phyloP scores from a whole-genome alignment of 2,888 invertebrate species.

The Caenorhabditis sp. region DNA sequence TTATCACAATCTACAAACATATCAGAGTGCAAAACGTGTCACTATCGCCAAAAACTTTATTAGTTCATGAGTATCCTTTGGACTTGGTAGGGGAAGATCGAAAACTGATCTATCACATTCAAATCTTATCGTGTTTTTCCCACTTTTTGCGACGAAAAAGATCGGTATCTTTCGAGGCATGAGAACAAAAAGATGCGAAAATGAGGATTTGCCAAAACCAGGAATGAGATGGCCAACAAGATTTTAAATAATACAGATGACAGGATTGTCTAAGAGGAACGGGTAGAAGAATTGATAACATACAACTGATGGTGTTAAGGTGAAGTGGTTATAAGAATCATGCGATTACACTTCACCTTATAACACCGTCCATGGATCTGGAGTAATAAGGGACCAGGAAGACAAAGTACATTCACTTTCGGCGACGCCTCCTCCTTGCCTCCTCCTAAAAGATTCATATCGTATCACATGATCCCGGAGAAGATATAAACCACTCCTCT shows the following conservation, averaged over 20 bases:
- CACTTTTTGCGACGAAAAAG: slow-evolving; percentile 15
- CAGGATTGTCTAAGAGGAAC: no score
- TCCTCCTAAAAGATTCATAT: slow-evolving; percentile 35
- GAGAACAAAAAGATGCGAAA: slow-evolving; percentile 29
- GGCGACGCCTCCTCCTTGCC: not conserved
- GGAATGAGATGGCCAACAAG: slow-evolving; percentile 6
- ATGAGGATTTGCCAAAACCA: not conserved
- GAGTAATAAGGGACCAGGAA: not conserved
- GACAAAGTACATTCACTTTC: slow-evolving; percentile 7
- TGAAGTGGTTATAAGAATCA: not conserved
- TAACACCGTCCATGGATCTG: not conserved
- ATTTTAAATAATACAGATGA: slow-evolving; percentile 1
- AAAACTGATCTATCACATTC: slow-evolving; percentile 60
- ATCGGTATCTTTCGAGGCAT: slow-evolving; percentile 24
- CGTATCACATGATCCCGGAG: slow-evolving; percentile 54
- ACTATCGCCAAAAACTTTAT: slow-evolving; percentile 12
- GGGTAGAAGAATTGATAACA: not conserved
- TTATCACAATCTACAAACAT: slow-evolving; percentile 20
- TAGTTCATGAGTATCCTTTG: slow-evolving; percentile 22
- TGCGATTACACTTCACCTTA: no score
- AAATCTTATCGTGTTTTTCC: slow-evolving; percentile 30
- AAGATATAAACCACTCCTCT: slow-evolving; percentile 14
- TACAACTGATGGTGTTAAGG: not conserved
- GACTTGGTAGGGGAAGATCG: slow-evolving; percentile 38
- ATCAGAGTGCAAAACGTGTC: slow-evolving; percentile 41